Conservation (phyloP, 1,140 invertebrate genomes). For the Drosophila parabipectinata region DNA sequence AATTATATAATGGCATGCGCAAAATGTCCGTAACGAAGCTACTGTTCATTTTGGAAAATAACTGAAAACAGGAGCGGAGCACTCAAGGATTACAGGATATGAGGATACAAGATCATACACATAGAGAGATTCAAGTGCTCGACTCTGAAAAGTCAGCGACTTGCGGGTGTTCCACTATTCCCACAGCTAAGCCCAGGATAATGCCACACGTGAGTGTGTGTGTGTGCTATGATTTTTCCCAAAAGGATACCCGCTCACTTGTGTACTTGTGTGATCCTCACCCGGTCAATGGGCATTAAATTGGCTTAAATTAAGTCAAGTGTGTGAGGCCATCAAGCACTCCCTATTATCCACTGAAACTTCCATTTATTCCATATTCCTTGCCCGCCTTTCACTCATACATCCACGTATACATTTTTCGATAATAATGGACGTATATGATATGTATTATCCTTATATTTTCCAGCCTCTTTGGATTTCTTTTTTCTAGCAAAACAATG, state of each 20-base stretch:
- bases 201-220: constrained; percentile 54
- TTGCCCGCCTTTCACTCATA: constrained; percentile 25
- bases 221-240: constrained; percentile 35
- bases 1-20: constrained; percentile 77
- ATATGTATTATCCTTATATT: constrained; percentile 60
- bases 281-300: constrained; percentile 64
- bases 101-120: constrained; percentile 13
- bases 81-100: constrained; percentile 53
- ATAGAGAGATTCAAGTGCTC: constrained; percentile 51
- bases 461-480: constrained; percentile 39
- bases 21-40: constrained; percentile 58
- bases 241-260: constrained; percentile 42
- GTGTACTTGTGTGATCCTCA: constrained; percentile 51
- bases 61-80: constrained; percentile 34
- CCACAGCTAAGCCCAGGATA: constrained; percentile 58
- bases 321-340: constrained; percentile 54
- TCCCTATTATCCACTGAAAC: constrained; percentile 22
- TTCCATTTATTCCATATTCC: constrained; percentile 18
- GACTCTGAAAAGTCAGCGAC: constrained; percentile 49
- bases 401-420: background rate
- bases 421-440: constrained; percentile 65
- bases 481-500: constrained; percentile 31
- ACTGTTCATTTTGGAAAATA: constrained; percentile 54
- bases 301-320: constrained; percentile 83
- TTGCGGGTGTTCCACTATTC: constrained; percentile 75